Percentiles rank a stretch among this genome's conserved stretches.
These are phyloP conservation scores for Spilogale gracilis DNA, from an alignment of 2,113 vertebrate species.

Conservation along the genomic window DNA sequence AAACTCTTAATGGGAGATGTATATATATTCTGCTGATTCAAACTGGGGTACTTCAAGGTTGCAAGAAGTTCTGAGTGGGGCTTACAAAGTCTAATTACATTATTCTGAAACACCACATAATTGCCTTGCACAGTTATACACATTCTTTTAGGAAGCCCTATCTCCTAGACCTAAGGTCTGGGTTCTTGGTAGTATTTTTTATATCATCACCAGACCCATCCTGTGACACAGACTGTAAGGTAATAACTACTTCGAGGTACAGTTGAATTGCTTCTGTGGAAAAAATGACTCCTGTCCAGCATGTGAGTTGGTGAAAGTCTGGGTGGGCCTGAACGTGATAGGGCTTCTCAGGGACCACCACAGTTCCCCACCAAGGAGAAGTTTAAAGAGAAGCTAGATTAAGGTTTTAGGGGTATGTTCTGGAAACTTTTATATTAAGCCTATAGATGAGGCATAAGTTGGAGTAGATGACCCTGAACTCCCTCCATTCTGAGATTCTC, in stretches of 20 bases:
- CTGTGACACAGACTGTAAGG: background rate
- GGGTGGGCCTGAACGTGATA: too few species aligned
- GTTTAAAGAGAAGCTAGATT: background rate
- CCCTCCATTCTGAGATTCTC: background rate
- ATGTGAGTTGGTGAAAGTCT: background rate
- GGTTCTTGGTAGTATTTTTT: background rate
- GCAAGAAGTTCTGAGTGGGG: background rate
- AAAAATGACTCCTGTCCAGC: background rate
- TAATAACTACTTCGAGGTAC: background rate
- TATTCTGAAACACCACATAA: background rate
- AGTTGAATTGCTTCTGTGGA: background rate
- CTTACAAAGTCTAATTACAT: background rate
- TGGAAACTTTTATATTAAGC: background rate
- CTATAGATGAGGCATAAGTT: background rate
- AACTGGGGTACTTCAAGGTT: background rate
- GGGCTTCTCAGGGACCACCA: background rate
- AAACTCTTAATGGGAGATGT: background rate
- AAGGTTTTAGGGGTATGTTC: background rate
- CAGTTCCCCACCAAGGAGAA: background rate
- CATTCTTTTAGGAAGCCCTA: background rate
- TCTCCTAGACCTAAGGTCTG: background rate
- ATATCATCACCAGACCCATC: background rate
- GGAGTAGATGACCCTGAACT: background rate
- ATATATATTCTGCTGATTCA: background rate
- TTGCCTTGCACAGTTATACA: background rate